These are phyloP conservation scores for Micromys minutus DNA, from an alignment of 2,113 vertebrate genomes.

Conservation along the genomic window DNA sequence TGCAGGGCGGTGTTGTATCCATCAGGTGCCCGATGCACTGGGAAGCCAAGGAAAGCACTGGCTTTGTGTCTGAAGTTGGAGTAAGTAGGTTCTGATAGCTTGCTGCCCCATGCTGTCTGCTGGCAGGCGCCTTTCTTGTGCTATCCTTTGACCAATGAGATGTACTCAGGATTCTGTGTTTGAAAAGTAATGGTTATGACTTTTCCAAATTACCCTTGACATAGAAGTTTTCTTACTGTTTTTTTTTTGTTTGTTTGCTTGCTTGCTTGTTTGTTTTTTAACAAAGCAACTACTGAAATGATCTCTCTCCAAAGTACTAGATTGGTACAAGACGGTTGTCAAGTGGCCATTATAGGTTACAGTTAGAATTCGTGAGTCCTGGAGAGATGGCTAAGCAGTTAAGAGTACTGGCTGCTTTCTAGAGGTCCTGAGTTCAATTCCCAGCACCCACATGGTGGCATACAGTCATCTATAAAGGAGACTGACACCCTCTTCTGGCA, in stretches of 20 bases:
- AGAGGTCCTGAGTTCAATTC: too few species aligned
- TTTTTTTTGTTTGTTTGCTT: neutral
- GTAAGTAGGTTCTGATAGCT: neutral
- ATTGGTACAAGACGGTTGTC: neutral
- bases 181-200: neutral
- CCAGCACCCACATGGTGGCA: too few species aligned
- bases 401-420: too few species aligned
- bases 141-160: neutral
- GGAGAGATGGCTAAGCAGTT: too few species aligned
- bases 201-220: neutral
- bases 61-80: neutral
- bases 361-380: neutral
- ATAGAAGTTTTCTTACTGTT: neutral
- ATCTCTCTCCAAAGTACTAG: neutral
- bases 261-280: too few species aligned
- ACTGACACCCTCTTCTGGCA: too few species aligned
- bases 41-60: neutral
- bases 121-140: neutral
- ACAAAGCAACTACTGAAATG: neutral
- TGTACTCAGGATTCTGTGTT: neutral
- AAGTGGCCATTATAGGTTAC: neutral
- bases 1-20: neutral
- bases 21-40: fast-evolving
- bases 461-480: too few species aligned
- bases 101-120: neutral